Evolutionary conservation across 2,888 invertebrate genomes (phyloP).

Genomic region (Allophyes oxyacanthae): DNA sequence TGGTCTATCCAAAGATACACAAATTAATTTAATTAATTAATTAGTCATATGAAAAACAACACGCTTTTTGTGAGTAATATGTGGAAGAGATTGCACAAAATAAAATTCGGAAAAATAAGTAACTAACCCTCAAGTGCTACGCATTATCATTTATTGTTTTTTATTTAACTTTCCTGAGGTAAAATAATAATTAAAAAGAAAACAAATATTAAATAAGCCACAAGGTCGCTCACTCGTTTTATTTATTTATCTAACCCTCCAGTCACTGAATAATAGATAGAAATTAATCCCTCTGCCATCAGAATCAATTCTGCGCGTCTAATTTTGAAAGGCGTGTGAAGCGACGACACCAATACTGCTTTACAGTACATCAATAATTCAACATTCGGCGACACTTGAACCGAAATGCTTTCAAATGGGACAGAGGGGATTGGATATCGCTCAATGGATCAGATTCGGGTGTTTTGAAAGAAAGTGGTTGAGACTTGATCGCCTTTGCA

Average conservation of each 20-base stretch:
- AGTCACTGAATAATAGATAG: conserved; percentile 41
- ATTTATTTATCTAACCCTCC: conserved; percentile 17
- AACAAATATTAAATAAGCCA: neutral
- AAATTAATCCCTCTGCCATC: conserved; percentile 39
- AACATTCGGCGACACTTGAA: conserved; percentile 31
- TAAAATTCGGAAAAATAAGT: no score
- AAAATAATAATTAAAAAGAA: no score
- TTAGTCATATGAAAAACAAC: no score
- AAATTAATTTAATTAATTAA: no score
- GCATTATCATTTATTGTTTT: conserved; percentile 10
- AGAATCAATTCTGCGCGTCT: conserved; percentile 21
- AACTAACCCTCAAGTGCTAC: conserved; percentile 1
- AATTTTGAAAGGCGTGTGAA: conserved; percentile 29
- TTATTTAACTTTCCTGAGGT: no score
- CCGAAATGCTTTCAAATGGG: conserved; percentile 32
- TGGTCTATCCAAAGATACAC: neutral
- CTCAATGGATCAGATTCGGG: neutral
- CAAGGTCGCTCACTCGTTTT: conserved; percentile 6
- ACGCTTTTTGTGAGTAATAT: no score
- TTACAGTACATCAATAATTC: conserved; percentile 52
- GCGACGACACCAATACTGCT: conserved; percentile 59
- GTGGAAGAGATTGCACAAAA: no score
- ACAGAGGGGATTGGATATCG: neutral
- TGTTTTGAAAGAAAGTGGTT: neutral
- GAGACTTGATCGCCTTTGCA: neutral